Conservation (phyloP, 2,113 vertebrate species). For the Ciconia stormi region DNA sequence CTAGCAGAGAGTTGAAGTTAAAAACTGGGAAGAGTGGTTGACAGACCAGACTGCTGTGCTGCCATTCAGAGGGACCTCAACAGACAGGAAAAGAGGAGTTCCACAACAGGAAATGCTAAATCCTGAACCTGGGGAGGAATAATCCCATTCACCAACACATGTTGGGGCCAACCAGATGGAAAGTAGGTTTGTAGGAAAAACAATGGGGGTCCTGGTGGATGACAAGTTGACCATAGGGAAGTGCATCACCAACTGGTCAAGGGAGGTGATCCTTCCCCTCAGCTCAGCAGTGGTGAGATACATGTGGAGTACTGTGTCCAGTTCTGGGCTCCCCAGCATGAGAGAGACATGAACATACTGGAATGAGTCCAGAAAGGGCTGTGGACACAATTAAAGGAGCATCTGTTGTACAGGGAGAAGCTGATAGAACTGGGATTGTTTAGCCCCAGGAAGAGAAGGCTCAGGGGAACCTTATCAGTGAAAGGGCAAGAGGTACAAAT, state of each 20-base stretch:
- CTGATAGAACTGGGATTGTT: background rate
- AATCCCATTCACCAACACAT: background rate
- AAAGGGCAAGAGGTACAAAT: background rate
- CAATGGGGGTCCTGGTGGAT: background rate
- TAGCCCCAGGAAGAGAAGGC: background rate
- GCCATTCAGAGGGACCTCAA: background rate
- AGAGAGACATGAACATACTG: background rate
- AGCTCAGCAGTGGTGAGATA: background rate
- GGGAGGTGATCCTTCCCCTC: background rate
- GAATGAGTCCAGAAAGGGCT: background rate
- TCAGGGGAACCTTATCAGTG: background rate
- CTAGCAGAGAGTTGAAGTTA: background rate
- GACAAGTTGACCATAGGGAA: background rate
- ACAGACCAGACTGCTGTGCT: background rate
- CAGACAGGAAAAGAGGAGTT: background rate
- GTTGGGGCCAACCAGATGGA: background rate
- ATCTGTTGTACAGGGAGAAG: background rate
- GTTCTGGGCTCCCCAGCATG: background rate
- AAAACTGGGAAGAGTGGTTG: background rate
- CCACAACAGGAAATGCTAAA: background rate
- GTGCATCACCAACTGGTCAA: background rate
- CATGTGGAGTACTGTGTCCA: background rate
- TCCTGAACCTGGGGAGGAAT: background rate
- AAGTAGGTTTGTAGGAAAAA: background rate
- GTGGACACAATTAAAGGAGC: background rate